Conservation (phyloP, 2,797 vertebrate species). For the Pempheris klunzingeri region DNA sequence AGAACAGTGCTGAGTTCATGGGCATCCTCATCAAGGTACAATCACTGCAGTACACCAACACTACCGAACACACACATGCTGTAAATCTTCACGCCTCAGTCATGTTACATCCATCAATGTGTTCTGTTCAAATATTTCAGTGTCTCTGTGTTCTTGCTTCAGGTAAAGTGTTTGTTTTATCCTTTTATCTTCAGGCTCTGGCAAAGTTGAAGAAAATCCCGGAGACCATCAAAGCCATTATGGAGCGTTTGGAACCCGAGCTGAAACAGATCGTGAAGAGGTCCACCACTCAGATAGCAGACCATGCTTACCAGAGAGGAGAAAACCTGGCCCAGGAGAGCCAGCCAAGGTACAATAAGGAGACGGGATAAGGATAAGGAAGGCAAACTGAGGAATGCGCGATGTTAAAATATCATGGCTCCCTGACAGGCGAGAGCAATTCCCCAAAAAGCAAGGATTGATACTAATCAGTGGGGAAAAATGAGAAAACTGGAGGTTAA, state of each 20-base stretch:
- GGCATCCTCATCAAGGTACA: slow-evolving; percentile 93
- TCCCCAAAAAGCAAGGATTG: background rate
- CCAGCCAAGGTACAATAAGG: slow-evolving; percentile 89
- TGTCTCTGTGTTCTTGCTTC: background rate
- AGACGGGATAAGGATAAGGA: background rate
- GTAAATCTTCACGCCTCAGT: background rate
- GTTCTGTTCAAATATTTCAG: background rate
- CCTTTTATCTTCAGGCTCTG: slow-evolving; percentile 85
- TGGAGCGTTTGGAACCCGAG: slow-evolving; percentile 95
- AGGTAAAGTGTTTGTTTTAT: slow-evolving; percentile 3
- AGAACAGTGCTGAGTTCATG: slow-evolving; percentile 96
- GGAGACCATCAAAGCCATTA: slow-evolving; percentile 95
- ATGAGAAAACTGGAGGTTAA: slow-evolving; percentile 17
- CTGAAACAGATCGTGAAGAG: slow-evolving; percentile 97
- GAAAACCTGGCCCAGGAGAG: slow-evolving; percentile 93
- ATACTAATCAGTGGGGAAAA: slow-evolving; percentile 6
- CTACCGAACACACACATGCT: background rate
- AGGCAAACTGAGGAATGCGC: background rate
- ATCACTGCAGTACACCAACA: background rate
- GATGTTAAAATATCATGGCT: slow-evolving; percentile 17
- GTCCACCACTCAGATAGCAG: slow-evolving; percentile 98
- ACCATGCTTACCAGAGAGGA: slow-evolving; percentile 94
- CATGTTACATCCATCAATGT: background rate
- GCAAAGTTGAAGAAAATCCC: slow-evolving; percentile 97
- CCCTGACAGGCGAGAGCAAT: slow-evolving; percentile 11